Base-by-base conservation (phyloP, 1,140 invertebrate species). In the Tigriopus japonicus region DNA sequence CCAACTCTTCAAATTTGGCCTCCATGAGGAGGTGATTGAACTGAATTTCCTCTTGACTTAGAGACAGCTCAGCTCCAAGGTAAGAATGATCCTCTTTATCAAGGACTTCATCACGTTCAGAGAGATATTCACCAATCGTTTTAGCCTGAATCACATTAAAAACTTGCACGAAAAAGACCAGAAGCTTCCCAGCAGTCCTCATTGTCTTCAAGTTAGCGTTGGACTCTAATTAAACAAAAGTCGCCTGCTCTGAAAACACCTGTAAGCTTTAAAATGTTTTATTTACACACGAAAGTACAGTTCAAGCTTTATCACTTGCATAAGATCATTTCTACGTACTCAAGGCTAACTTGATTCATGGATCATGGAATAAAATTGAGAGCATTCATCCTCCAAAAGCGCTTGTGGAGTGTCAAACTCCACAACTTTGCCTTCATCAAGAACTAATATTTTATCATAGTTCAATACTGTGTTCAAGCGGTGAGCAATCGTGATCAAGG, bases 401-500 rank as follows among this genome's bases (percentile, higher is more conserved):
- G 13, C 60, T 53, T 60, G 21, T 21, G 53, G 62, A 14, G 41
- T 15, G 40, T 63, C 56, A 55, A 53, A 59, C 35, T 60, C 49
- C 21, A 62, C 62, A 60, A 73, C 69, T 55, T 67, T 67, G 53
- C 73, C 72, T 49, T 70, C 67, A 17, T 65, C 62, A 10, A 70
- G 35, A 10, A 69, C 69, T 58, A 70, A 63, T 23, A 69, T 59
- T 59, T 66, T 64, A 66, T 76, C 70, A 69, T 69, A 75, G 42
- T 70, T 65, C 15, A 75, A 62, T 15, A 78, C 71, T 14, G 74
- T 77, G 62, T 75, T 70, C 6, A 79, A 66, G 42, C 77, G 67
- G 67, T 78, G 77, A 41, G 76, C 75, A 63, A 79, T 95, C 0
- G 91, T 95, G 35, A 95, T 76, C 53, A 95, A 83, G 17, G 91